phyloP scores from a whole-genome alignment of 2,797 vertebrate species.

The Megalops cyprinoides region DNA sequence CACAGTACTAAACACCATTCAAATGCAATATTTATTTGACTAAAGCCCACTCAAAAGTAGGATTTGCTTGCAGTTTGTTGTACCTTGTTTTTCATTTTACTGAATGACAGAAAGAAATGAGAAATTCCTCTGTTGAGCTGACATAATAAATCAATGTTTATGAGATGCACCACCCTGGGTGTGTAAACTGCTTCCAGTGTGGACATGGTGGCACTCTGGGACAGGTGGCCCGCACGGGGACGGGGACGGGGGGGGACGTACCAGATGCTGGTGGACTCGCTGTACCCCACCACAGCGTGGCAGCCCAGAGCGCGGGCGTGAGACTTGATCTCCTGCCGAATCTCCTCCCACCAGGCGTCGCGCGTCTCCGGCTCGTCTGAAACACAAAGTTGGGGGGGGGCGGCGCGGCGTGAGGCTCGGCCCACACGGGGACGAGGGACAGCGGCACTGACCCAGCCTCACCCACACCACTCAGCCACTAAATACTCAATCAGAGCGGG shows the following conservation, averaged over 20 bases:
- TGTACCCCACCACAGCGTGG: constrained; percentile 97
- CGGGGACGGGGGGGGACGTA: constrained; percentile 62
- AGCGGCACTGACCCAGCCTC: background rate
- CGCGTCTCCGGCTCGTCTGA: constrained; percentile 99
- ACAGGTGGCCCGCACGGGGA: too few species aligned
- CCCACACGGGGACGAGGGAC: background rate
- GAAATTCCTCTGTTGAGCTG: too few species aligned
- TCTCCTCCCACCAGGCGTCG: constrained; percentile 99
- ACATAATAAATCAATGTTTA: too few species aligned
- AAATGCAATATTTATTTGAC: too few species aligned
- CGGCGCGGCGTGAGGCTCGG: background rate
- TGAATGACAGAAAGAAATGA: too few species aligned
- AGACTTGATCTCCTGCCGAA: constrained; percentile 99
- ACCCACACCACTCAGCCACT: constrained; percentile 43
- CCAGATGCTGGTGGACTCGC: constrained; percentile 98
- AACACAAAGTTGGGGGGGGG: constrained; percentile 66
- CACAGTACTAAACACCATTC: too few species aligned
- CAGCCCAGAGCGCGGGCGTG: constrained; percentile 97
- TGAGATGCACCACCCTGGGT: too few species aligned
- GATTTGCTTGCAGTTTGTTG: too few species aligned
- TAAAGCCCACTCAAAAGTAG: too few species aligned
- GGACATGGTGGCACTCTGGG: too few species aligned
- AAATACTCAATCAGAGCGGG: constrained; percentile 25
- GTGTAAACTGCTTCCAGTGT: too few species aligned
- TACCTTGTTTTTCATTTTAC: too few species aligned